phyloP scores from a whole-genome alignment of 2,113 vertebrate genomes.

The Seriola dumerili region DNA sequence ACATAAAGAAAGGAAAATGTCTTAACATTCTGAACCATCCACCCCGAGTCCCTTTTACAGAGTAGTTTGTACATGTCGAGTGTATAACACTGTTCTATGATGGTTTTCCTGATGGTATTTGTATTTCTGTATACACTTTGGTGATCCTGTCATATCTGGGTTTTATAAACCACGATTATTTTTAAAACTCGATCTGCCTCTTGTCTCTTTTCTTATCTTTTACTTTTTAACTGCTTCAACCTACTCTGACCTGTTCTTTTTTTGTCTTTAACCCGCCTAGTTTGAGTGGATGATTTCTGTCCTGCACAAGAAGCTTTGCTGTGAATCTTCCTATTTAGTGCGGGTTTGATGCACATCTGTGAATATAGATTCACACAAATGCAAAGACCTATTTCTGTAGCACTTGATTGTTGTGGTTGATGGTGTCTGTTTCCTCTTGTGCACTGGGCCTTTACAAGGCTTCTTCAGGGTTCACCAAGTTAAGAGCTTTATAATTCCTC shows the following conservation, averaged over 20 bases:
- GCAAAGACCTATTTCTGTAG: not conserved
- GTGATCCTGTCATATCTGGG: conserved; percentile 89
- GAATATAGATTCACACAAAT: not conserved
- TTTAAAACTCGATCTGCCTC: conserved; percentile 84
- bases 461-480: not conserved
- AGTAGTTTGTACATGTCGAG: conserved; percentile 85
- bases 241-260: not conserved
- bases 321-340: not conserved
- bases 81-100: conserved; percentile 82
- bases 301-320: not conserved
- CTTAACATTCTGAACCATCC: conserved; percentile 68
- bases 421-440: not conserved
- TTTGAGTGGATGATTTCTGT: not conserved
- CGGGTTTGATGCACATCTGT: not conserved
- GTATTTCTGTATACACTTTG: conserved; percentile 89
- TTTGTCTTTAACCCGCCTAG: not conserved
- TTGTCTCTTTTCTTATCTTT: conserved; percentile 49
- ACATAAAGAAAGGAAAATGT: conserved; percentile 81
- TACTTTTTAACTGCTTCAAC: not conserved
- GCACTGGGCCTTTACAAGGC: not conserved
- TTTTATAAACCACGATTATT: conserved; percentile 91
- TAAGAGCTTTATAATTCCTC: not conserved
- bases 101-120: conserved; percentile 86
- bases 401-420: not conserved
- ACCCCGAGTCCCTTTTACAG: conserved; percentile 70